Evolutionary conservation across 2,888 invertebrate species (phyloP).

Genomic region (Lepidocyrtinus sp.): DNA sequence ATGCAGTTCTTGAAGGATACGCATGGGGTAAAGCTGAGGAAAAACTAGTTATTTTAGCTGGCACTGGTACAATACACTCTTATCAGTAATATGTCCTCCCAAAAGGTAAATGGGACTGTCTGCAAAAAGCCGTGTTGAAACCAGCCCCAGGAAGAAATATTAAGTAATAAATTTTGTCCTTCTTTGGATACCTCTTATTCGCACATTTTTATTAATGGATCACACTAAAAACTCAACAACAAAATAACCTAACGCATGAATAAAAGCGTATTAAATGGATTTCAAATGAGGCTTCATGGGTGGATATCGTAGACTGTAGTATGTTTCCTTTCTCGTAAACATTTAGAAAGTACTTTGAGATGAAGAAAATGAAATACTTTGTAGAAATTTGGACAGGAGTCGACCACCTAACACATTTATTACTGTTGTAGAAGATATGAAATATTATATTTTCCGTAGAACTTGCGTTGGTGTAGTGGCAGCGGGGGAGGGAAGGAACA

Average conservation of each 20-base stretch:
- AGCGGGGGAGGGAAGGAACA: constrained; percentile 2
- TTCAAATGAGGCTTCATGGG: constrained; percentile 15
- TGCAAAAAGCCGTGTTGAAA: constrained; percentile 12
- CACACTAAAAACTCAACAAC: constrained; percentile 24
- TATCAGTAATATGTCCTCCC: too few relatives aligned
- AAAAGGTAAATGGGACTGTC: constrained; percentile 39
- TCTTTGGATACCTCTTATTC: constrained; percentile 59
- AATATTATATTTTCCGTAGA: constrained; percentile 28
- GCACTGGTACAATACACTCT: constrained; percentile 10
- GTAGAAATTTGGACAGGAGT: constrained; percentile 53
- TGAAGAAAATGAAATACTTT: constrained; percentile 51
- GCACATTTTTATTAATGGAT: constrained; percentile 61
- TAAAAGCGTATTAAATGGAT: constrained; percentile 12
- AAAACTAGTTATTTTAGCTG: not conserved
- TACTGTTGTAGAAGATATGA: constrained; percentile 43
- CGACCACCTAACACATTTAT: constrained; percentile 58
- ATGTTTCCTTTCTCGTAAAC: not conserved
- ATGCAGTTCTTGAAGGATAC: not conserved
- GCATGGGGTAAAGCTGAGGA: not conserved
- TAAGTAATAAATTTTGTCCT: constrained; percentile 58
- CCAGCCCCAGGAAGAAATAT: constrained; percentile 49
- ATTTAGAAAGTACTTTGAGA: not conserved
- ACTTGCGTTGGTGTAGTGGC: constrained; percentile 51
- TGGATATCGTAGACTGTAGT: not conserved
- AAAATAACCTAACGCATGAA: constrained; percentile 2